These are phyloP conservation scores for Alviniconcha marisindica DNA, from an alignment of 1,140 invertebrate species.

Conservation along the genomic window DNA sequence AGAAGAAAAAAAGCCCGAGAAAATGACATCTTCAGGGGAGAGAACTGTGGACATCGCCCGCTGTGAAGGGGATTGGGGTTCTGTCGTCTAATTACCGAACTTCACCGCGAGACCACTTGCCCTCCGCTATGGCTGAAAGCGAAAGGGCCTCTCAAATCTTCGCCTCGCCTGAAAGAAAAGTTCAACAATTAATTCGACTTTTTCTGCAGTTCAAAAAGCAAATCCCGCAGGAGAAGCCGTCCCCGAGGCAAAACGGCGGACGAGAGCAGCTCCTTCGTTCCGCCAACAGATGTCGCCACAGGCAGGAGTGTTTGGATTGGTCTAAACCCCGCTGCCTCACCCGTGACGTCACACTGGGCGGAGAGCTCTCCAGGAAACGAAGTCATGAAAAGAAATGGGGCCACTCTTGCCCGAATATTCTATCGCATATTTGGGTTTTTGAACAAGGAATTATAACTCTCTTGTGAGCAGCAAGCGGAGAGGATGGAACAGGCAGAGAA, in stretches of 20 bases:
- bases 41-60: conserved; percentile 15
- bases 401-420: conserved; percentile 7
- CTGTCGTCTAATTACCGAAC: conserved; percentile 33
- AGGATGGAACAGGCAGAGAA: neutral
- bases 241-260: conserved; percentile 25
- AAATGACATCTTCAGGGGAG: neutral
- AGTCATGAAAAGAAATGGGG: conserved; percentile 35
- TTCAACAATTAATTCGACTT: conserved; percentile 39
- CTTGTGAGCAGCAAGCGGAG: neutral
- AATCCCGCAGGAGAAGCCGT: conserved; percentile 20
- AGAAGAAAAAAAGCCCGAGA: neutral
- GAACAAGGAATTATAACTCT: too few species aligned
- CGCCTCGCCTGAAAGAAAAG: conserved; percentile 18
- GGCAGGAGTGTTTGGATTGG: conserved; percentile 33
- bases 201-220: conserved; percentile 37
- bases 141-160: conserved; percentile 11
- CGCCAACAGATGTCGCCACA: conserved; percentile 19
- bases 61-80: conserved; percentile 21
- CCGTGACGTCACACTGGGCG: conserved; percentile 43
- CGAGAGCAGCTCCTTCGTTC: conserved; percentile 12
- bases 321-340: conserved; percentile 32
- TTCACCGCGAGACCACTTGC: neutral
- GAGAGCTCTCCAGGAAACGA: conserved; percentile 38
- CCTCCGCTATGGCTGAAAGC: neutral
- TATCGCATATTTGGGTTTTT: neutral